phyloP scores from a whole-genome alignment of 92 coral and sea anemone species.

The Diadumene lineata region DNA sequence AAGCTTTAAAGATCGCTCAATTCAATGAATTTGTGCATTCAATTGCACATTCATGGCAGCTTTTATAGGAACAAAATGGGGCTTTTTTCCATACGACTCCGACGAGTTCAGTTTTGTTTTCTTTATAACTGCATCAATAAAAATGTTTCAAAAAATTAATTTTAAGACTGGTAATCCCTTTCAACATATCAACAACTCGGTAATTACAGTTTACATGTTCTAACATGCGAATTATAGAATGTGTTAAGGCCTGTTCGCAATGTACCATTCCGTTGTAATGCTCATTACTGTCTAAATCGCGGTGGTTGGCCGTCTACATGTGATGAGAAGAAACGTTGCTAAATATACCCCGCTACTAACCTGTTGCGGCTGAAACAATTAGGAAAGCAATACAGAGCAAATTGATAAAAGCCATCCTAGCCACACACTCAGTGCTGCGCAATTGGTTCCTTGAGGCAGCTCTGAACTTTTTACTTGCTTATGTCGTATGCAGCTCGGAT shows the following conservation, averaged over 20 bases:
- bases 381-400: not conserved
- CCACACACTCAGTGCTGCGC: not conserved
- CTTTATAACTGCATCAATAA: not conserved
- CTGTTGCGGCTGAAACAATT: not conserved
- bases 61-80: no score
- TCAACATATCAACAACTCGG: not conserved
- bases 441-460: not conserved
- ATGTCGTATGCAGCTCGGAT: slow-evolving; percentile 1
- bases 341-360: not conserved
- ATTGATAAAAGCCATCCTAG: not conserved
- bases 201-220: not conserved
- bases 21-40: not conserved
- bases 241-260: not conserved
- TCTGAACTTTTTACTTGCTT: no score
- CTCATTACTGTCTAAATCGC: no score
- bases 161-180: not conserved
- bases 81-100: no score
- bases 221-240: not conserved
- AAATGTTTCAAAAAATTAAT: not conserved
- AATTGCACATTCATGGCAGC: no score
- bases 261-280: no score
- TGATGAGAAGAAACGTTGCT: not conserved
- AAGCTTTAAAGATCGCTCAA: not conserved
- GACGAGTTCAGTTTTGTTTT: not conserved
- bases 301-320: no score